Evolutionary conservation across 2,113 vertebrate genomes (phyloP), one percentile per base, ranked within the genome.

Genomic region (Glaucidium brasilianum): DNA sequence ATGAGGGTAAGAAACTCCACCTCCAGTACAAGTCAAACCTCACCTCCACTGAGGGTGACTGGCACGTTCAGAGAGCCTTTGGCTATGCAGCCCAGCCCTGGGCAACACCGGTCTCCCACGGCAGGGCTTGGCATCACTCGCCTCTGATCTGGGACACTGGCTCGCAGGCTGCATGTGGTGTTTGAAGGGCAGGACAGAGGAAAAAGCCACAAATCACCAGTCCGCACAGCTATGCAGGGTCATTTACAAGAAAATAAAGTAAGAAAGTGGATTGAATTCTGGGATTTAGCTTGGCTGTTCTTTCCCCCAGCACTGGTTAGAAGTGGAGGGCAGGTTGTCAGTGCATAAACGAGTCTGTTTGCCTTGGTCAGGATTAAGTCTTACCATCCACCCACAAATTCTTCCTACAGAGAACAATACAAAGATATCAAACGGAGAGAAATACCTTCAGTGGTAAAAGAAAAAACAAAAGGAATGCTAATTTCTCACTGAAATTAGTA

Each of bases 161-260:
- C 71, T 88, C 3, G 3, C 14, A 45, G 43, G 8, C 41, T 79
- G 60, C 5, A 2, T 43, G 15, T 0, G 0, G 6, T 21, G 32
- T 63, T 71, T 91, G 90, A 94, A 96, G 77, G 90, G 16, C 68
- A 96, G 27, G 26, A 62, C 27, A 67, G 3, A 34, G 50, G 37
- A 78, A 82, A 88, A 88, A 69, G 4, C 2, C 59, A 74, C 8
- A 50, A 71, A 66, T 30, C 50, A 43, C 9, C 6, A 39, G 39
- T 14, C 11, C 4, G 63, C 32, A 81, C 45, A 63, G n/a, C 14
- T 56, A 13, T 26, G 14, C 3, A 2, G 15, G 6, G 12, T 37
- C 7, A 49, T 53, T 84, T 72, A 49, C 5, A 56, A 60, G 47
- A 86, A 92, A 91, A 66, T 15, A 12, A 80, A 49, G 12, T 19